Base-by-base conservation (phyloP, 2,888 invertebrate genomes). In the Sarcophaga carnaria region DNA sequence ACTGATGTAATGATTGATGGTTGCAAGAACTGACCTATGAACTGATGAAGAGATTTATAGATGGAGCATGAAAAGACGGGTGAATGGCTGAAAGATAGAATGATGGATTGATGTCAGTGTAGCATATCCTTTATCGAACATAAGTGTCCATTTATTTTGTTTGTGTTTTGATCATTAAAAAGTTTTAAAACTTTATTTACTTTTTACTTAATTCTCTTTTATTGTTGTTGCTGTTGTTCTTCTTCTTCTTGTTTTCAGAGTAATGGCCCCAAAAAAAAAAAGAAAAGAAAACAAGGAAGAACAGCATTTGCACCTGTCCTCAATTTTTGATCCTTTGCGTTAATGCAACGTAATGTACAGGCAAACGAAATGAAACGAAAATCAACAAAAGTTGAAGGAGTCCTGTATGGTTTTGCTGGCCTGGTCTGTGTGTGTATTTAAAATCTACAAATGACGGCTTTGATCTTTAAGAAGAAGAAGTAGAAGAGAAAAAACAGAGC, bases 231-330 rank as follows among this genome's bases (percentile, higher is more conserved):
- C 67, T 45, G 20, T 27, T 59, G 4, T 67, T 62, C 67, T 70
- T 82, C 74, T 59, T 54, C 72, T 70, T 82, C 74, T 59, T 54
- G 20, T 12, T 37, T 78, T 84, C 82, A 80, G 72, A 74, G 71
- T 74, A 87, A 85, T 83, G 85, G 81, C 80, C 83, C 77, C 70
- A 37, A 37, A 37, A 37, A 10, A 37, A 37, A 37, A 37, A 25
- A 25, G 1, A 1, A 22, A 3, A 25, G 1, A 3, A 25, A 85
- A 86, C 79, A 79, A 14, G 1, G 17, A 47, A 67, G 63, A 67
- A 2, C 67, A 3, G 1, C 20, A 10, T 85, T 88, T 88, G 88
- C 88, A 88, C 88, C 88, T 88, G 88, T 82, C 84, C 82, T 75
- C 71, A 85, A 85, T 85, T 88, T 37, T 76, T 45, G 84, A 70